Evolutionary conservation across 92 coral and sea anemone species (phyloP), one percentile per base, ranked within the genome.

Genomic region (Pocillopora grandis): DNA sequence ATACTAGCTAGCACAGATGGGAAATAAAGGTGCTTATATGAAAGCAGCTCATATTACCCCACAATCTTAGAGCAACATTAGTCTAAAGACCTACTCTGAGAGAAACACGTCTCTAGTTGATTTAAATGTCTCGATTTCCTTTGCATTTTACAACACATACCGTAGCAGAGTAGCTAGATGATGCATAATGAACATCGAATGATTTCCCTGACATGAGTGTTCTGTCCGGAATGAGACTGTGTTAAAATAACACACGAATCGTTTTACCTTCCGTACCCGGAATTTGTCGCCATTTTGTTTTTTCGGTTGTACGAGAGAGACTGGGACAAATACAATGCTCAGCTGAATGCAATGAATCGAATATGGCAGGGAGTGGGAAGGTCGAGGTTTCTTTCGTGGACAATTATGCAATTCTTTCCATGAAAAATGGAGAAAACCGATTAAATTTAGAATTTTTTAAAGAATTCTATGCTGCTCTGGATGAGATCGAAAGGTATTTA

Each of bases 371-470:
- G 64, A 1, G 15, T 9, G 35, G 23, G 17, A 18, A 5, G 71
- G 3, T 42, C 8, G 80, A 83, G 56, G 94, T 89, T 58, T 75
- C 83, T 36, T 93, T 91, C 74, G 76, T 49, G 64, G 91, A 87
- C 36, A 80, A 80, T 64, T 91, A 86, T 71, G 94, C 97, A 35
- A 49, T 93, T 56, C 75, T 93, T 49, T 72, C 86, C 86, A 84
- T 93, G 91, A 89, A 82, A 77, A 87, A 79, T 78, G 93, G 94
- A n/a, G 91, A 87, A 85, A 93, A 93, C 88, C 81, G 88, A 58
- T 63, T 93, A 2, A 87, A 91, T 70, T 57, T 52, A 27, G 60
- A 72, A 1, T 75, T 86, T 60, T 52, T 91, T 16, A 77, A 84
- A 63, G 72, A 85, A 10, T 71, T 93, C 42, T 69, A 89, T 83